Evolutionary conservation across 2,113 vertebrate genomes (phyloP).

Genomic region (Polyodon spathula): DNA sequence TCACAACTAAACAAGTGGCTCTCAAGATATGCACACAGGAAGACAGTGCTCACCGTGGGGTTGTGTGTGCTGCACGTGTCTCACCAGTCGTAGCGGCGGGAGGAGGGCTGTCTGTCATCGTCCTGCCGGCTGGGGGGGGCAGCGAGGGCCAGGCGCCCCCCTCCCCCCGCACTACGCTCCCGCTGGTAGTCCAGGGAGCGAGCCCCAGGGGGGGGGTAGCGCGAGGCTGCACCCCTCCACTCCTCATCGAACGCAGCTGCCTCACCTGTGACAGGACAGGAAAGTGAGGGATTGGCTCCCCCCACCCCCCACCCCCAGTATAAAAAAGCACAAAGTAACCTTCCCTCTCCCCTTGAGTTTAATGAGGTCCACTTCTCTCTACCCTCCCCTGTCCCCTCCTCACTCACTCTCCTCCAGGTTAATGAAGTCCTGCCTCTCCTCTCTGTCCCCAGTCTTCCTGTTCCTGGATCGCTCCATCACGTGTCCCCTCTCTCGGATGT

Average conservation of each 20-base stretch:
- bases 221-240: conserved; percentile 74
- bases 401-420: conserved; percentile 93
- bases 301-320: too few species aligned
- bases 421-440: conserved; percentile 92
- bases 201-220: conserved; percentile 63
- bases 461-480: conserved; percentile 94
- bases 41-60: too few species aligned
- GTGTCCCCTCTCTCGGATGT: conserved; percentile 88
- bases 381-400: too few species aligned
- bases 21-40: too few species aligned
- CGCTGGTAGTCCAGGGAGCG: conserved; percentile 79
- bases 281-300: not conserved
- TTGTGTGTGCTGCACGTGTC: too few species aligned
- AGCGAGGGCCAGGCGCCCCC: conserved; percentile 79
- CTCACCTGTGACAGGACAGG: conserved; percentile 53
- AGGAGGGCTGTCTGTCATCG: conserved; percentile 66
- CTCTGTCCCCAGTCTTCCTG: conserved; percentile 85
- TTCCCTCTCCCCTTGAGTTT: too few species aligned
- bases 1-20: too few species aligned
- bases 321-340: not conserved
- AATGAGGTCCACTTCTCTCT: too few species aligned
- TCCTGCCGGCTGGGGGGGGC: conserved; percentile 72
- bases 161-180: conserved; percentile 52
- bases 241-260: conserved; percentile 81
- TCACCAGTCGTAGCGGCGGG: conserved; percentile 96